phyloP scores from a whole-genome alignment of 2,113 vertebrate species.

The Lophochroa leadbeateri region DNA sequence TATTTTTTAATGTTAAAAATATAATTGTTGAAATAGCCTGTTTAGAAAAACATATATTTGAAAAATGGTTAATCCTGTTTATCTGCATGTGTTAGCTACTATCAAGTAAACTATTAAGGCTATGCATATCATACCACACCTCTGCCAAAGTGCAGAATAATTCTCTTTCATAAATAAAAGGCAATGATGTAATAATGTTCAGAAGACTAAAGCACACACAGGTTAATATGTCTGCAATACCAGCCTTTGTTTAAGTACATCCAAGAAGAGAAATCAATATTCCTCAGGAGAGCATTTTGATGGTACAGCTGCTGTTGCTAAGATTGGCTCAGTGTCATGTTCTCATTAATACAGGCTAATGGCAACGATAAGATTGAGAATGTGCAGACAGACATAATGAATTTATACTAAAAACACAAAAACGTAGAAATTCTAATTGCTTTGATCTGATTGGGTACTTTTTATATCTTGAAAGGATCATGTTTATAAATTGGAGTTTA shows the following conservation, averaged over 20 bases:
- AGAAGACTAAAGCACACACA: not conserved
- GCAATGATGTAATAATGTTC: not conserved
- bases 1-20: not conserved
- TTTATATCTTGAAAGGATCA: not conserved
- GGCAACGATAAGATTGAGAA: not conserved
- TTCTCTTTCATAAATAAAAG: not conserved
- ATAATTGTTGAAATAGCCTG: not conserved
- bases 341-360: constrained; percentile 38
- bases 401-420: not conserved
- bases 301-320: constrained; percentile 12
- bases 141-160: not conserved
- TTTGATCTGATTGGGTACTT: constrained; percentile 3
- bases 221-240: not conserved
- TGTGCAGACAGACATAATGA: not conserved
- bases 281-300: constrained; percentile 28
- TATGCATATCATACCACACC: not conserved
- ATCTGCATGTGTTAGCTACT: not conserved
- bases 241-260: constrained; percentile 44
- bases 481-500: not conserved
- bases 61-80: not conserved
- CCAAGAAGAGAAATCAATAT: constrained; percentile 39
- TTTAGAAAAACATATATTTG: not conserved
- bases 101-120: not conserved
- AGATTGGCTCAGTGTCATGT: constrained; percentile 6
- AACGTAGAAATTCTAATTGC: not conserved